These are phyloP conservation scores for Sesamia nonagrioides DNA, from an alignment of 1,140 invertebrate genomes.

Conservation along the genomic window DNA sequence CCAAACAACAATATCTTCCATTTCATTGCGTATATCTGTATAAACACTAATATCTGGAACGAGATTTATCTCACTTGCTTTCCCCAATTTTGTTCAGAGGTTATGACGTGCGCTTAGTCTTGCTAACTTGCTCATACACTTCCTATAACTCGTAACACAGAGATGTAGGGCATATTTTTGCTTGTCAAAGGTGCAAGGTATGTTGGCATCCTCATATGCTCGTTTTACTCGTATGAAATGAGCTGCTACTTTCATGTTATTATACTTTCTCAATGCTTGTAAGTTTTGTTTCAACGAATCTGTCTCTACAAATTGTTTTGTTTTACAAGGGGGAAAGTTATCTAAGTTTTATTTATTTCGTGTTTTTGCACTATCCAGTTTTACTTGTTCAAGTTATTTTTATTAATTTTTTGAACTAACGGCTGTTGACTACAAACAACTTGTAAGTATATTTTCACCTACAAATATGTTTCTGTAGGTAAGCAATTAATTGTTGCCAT, in stretches of 20 bases:
- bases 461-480: too few relatives aligned
- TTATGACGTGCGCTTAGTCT: conserved; percentile 68
- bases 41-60: conserved; percentile 62
- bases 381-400: too few relatives aligned
- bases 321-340: background rate
- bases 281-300: background rate
- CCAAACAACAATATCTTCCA: background rate
- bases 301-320: background rate
- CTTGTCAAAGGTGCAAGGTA: background rate
- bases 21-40: conserved; percentile 40
- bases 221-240: conserved; percentile 30
- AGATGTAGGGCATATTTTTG: background rate
- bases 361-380: background rate
- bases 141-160: background rate
- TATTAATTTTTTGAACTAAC: too few relatives aligned
- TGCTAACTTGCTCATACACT: background rate
- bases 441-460: too few relatives aligned
- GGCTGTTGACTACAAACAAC: too few relatives aligned
- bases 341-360: background rate
- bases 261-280: background rate
- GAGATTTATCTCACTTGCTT: conserved; percentile 73
- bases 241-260: conserved; percentile 35
- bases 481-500: too few relatives aligned
- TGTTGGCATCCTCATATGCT: conserved; percentile 4
- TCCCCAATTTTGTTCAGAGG: conserved; percentile 70